phyloP scores from a whole-genome alignment of 1,140 invertebrate genomes.

The Leptoteleia sp. region DNA sequence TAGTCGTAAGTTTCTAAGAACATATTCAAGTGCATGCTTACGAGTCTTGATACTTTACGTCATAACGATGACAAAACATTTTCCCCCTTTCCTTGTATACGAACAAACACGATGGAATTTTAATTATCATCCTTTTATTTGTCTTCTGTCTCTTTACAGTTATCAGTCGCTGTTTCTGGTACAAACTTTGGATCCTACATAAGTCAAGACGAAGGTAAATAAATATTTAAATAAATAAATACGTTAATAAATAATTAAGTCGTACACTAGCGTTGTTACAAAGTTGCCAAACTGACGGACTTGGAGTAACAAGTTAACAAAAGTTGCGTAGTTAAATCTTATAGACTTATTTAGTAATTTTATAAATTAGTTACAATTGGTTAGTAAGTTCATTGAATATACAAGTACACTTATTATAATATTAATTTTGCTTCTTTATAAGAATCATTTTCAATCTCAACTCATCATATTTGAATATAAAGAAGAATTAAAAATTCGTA shows the following conservation, averaged over 20 bases:
- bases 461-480: no score
- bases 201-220: constrained; percentile 23
- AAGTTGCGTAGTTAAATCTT: constrained; percentile 10
- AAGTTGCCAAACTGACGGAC: constrained; percentile 26
- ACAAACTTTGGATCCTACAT: constrained; percentile 29
- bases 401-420: no score
- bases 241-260: constrained; percentile 65
- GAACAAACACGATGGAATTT: constrained; percentile 59
- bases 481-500: no score
- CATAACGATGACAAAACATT: constrained; percentile 63
- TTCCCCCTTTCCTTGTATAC: constrained; percentile 34
- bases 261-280: constrained; percentile 28
- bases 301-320: constrained; percentile 21
- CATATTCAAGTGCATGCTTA: constrained; percentile 65
- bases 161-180: constrained; percentile 40
- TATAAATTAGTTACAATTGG: no score
- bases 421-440: no score
- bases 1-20: constrained; percentile 67
- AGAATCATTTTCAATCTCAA: no score
- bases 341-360: not conserved
- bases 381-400: no score
- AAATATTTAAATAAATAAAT: constrained; percentile 58
- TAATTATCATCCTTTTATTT: constrained; percentile 64
- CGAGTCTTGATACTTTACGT: constrained; percentile 64
- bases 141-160: constrained; percentile 36